Base-by-base conservation (phyloP, 1,140 invertebrate species). In the Drosophila navojoa region DNA sequence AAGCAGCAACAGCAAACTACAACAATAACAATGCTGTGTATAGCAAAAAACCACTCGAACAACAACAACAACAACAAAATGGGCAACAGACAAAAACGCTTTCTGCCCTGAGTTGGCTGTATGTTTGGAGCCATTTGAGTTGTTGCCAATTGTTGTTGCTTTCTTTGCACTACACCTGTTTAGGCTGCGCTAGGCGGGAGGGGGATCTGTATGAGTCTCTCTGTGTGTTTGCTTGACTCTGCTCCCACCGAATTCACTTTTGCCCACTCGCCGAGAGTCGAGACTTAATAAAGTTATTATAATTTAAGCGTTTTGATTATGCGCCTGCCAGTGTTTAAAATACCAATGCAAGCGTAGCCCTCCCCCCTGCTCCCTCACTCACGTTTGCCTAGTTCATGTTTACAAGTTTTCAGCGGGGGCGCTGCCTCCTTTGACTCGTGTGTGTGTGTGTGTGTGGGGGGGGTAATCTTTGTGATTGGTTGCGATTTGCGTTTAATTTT, bases 291-390 rank as follows among this genome's bases (percentile, higher is more conserved):
- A 89, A 89, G 84, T 89, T 89, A 89, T 89, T 89, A 89, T 89
- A 89, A 89, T 90, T 89, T 89, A 89, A 89, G 84, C 84, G 85
- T 78, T 89, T 89, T 89, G 84, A 89, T 89, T 89, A 89, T 89
- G 84, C 74, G 84, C 84, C 80, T 80, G 84, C 77, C 80, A 89
- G 85, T 89, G 85, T 84, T 89, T 89, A 89, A 89, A 89, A 89
- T 89, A 89, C 85, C 85, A 90, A 84, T 79, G 85, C 70, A 89
- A 77, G 79, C 79, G 76, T 79, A 47, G 11, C n/a, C 42, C 44
- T 9, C 16, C 13, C 9, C 11, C 6, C 1, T 4, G n/a, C 40
- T 44, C 4, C 13, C 6, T 5, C 15, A 47, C 16, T 16, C 47
- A 10, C 47, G 19, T 11, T 11, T 25, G 19, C 19, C 5, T 13